Evolutionary conservation across 2,113 vertebrate genomes (phyloP), one percentile per base, ranked within the genome.

Genomic region (Anser brachyrhynchus): DNA sequence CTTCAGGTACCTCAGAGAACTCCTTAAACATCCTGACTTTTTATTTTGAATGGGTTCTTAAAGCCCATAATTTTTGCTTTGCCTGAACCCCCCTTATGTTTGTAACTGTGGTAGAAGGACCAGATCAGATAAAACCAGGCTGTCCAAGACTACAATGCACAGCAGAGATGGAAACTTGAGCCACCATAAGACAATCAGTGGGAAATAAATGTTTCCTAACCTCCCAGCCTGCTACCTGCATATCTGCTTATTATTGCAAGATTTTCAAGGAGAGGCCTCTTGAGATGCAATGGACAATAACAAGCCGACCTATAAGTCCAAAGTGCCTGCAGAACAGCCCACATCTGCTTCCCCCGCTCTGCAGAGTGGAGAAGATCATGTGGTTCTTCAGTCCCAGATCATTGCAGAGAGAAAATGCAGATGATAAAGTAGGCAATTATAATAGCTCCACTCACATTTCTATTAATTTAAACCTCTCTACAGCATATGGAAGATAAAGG

Each of bases 281-380:
- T 12, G 10, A 58, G 19, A 11, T 76, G 26, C 35, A 69, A 37
- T 2, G 17, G 21, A 6, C 8, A 22, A 57, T 61, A 25, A 71
- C 44, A 8, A 67, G 55, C 22, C 0, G 21, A 44, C 5, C 10
- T 26, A 2, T 19, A 69, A 66, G n/a, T 20, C 71, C 25, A 71
- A 0, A 1, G 2, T 0, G 2, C 20, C 16, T 3, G 3, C 3
- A 6, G 43, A 65, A 13, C 2, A 1, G 19, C 7, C 5, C 2
- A 0, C 2, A 2, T 49, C 41, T 82, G 11, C 66, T 44, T 79
- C 11, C 15, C 5, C 6, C 0, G 0, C 51, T 69, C 21, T 22
- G 5, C 21, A 51, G 35, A 84, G 37, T 1, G 0, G 44, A 23
- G 19, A 20, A 80, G 33, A 59, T 72, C n/a, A 28, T 2, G 10